These are phyloP conservation scores for Microtus oregoni DNA, from an alignment of 2,113 vertebrate species.

Conservation along the genomic window DNA sequence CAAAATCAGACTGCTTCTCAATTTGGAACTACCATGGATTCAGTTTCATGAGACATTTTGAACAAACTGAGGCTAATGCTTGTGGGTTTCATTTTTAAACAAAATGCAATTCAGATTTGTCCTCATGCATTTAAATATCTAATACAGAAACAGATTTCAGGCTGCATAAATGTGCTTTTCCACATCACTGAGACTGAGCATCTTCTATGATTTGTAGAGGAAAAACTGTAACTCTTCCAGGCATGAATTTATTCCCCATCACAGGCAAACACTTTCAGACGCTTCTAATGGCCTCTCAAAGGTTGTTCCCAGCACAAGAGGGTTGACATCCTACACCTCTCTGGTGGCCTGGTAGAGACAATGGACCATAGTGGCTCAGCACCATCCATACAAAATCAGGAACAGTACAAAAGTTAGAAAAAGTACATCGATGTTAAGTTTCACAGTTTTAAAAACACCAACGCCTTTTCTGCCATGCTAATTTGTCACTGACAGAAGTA, in stretches of 20 bases:
- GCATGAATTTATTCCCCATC: constrained; percentile 62
- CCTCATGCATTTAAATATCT: constrained; percentile 87
- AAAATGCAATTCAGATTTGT: constrained; percentile 86
- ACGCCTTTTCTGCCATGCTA: constrained; percentile 32
- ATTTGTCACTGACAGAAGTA: background rate
- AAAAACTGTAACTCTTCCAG: constrained; percentile 77
- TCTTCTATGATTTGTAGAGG: constrained; percentile 57
- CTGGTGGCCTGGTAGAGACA: constrained; percentile 54
- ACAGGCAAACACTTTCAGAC: constrained; percentile 69
- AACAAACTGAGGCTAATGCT: constrained; percentile 74
- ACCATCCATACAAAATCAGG: constrained; percentile 61
- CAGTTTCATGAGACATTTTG: constrained; percentile 80
- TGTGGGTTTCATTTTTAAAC: constrained; percentile 81
- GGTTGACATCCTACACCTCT: constrained; percentile 34
- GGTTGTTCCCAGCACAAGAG: constrained; percentile 4
- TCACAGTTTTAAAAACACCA: constrained; percentile 25
- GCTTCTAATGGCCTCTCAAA: constrained; percentile 64
- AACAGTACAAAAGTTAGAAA: constrained; percentile 72
- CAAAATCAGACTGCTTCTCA: constrained; percentile 81
- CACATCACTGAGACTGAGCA: constrained; percentile 73
- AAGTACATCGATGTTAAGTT: constrained; percentile 52
- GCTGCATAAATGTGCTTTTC: constrained; percentile 68
- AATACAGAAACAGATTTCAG: constrained; percentile 80
- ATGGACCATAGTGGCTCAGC: constrained; percentile 53
- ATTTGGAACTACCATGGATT: constrained; percentile 72